Evolutionary conservation across 2,113 vertebrate genomes (phyloP), one percentile per base, ranked within the genome.

Genomic region (Prolemur simus): DNA sequence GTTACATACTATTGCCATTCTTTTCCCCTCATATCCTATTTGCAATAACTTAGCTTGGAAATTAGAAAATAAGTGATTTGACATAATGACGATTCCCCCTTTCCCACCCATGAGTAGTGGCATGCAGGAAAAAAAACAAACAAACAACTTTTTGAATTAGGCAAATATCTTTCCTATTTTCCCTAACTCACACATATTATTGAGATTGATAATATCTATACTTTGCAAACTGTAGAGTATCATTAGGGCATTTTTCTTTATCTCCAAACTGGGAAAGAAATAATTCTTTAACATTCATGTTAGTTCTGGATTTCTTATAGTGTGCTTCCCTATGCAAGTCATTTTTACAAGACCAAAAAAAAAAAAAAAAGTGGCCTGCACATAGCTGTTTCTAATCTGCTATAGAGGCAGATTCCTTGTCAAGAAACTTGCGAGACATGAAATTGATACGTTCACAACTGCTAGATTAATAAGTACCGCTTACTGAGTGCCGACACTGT

Each of bases 401-500:
- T 29, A 0, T 15, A 58, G 23, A 39, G 42, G 12, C 71, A 32
- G 37, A 8, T 71, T 4, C 6, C 34, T 68, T 54, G 42, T 85
- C 63, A 17, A 18, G 64, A 56, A 77, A 71, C 10, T 49, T 17
- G 13, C 0, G 17, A 54, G n/a, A 39, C 14, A 9, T 3, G n/a
- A 82, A 66, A 14, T 12, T 5, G 20, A 12, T 32, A 9, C 12
- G 23, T 37, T 60, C 8, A 17, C 14, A 39, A 13, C 63, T 58
- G 68, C 45, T 54, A 2, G 9, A 23, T 74, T 13, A 14, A 9
- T 32, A 69, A 3, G 32, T 10, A 2, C 17, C 12, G 11, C 29
- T 20, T 32, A 5, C 21, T 0, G 1, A 23, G 56, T 2, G 17
- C 32, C 5, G 1, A 10, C 14, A 6, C 47, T 15, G 2, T 52